Evolutionary conservation across 2,113 vertebrate genomes (phyloP), one percentile per base, ranked within the genome.

Genomic region (Glareola pratincola): DNA sequence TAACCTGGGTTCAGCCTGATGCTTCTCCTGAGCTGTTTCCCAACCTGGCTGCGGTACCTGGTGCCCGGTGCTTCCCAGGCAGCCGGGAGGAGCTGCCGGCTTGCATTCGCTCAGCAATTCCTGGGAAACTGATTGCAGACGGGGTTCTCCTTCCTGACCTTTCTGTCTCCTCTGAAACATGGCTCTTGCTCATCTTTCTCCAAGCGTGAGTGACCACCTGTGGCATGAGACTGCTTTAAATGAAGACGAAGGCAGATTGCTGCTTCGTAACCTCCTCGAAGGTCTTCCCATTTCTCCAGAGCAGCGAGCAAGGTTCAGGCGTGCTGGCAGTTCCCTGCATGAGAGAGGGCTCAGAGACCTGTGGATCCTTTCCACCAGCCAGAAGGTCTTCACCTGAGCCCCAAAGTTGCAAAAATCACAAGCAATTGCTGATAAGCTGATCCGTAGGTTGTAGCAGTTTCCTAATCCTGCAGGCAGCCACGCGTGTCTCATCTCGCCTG

Each of bases 401-500:
- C 72, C 45, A n/a, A 5, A 76, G 26, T 1, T 71, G 63, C 45
- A 24, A 16, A 43, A 45, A 64, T 14, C 36, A 48, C 21, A 24
- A 62, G 32, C 18, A 12, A 1, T 11, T 20, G 74, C 45, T 8
- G 50, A 7, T 47, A 9, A 67, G 30, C 41, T 7, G n/a, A 66
- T 45, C 50, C 29, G 39, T 24, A 81, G 45, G 51, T 26, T 29
- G 13, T 11, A 9, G 26, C 19, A 5, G 41, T n/a, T 66, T 14
- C 41, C n/a, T 14, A 17, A 29, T 32, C 64, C 64, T 32, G 37
- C 30, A 34, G 69, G 32, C 5, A 10, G 23, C 53, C 34, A 9
- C 1, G 2, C 11, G 1, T 6, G 30, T 3, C 3, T 3, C 3
- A 4, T 56, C 64, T 63, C 15, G 4, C 69, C 39, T 6, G 66